Percentiles rank a stretch among this genome's conserved stretches.
Conservation (phyloP, 2,888 invertebrate species). For the Pinctada fucata region DNA sequence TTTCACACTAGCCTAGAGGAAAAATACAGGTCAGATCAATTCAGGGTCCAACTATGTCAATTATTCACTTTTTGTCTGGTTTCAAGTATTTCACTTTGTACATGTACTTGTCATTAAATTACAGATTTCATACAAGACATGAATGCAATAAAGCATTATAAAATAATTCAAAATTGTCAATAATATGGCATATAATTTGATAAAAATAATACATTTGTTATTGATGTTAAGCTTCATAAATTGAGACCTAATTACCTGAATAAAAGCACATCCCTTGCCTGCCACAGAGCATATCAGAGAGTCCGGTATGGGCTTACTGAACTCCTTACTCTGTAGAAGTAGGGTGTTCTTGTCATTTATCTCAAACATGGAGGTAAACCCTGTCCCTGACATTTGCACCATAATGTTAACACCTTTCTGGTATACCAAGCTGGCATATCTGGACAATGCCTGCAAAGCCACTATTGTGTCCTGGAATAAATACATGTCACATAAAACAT, state of each 20-base stretch:
- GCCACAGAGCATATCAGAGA: constrained; percentile 43
- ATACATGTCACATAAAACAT: neutral
- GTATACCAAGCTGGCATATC: constrained; percentile 62
- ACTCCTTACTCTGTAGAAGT: constrained; percentile 52
- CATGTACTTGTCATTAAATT: too few species aligned
- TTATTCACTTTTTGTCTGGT: too few species aligned
- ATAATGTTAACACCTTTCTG: constrained; percentile 44
- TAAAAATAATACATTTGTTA: too few species aligned
- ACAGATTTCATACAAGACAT: too few species aligned
- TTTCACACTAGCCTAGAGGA: constrained; percentile 62
- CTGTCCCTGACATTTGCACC: constrained; percentile 43
- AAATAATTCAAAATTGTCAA: too few species aligned
- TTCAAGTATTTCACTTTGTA: too few species aligned
- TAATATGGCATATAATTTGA: too few species aligned
- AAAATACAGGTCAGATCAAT: neutral
- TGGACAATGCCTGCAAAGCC: constrained; percentile 75
- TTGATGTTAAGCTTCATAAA: too few species aligned
- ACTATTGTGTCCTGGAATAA: constrained; percentile 76
- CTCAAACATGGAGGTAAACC: constrained; percentile 18
- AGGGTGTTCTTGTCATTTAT: constrained; percentile 49
- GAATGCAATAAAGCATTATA: too few species aligned
- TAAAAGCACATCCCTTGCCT: constrained; percentile 69
- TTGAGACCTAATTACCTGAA: constrained; percentile 59
- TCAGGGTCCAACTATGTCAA: too few species aligned
- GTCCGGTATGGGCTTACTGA: constrained; percentile 42